phyloP scores from a whole-genome alignment of 53 echinoderm and acorn worm species.

The Paracentrotus lividus region DNA sequence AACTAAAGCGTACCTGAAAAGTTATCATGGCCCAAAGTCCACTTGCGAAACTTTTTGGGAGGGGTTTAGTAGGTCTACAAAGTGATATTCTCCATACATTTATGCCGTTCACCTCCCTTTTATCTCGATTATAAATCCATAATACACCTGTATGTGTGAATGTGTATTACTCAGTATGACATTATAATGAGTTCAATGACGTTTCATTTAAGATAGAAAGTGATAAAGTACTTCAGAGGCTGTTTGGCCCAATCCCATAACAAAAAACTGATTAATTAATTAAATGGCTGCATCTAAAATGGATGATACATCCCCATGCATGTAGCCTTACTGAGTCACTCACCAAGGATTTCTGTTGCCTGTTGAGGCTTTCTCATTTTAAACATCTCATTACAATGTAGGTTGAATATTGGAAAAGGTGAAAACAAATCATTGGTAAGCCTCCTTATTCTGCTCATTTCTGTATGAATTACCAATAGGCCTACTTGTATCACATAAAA shows the following conservation, averaged over 20 bases:
- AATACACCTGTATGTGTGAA: not conserved
- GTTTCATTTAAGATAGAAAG: constrained; percentile 2
- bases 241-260: not conserved
- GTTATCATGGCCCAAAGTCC: too few relatives aligned
- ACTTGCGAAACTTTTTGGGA: too few relatives aligned
- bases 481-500: too few relatives aligned
- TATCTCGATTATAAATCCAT: not conserved
- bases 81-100: not conserved
- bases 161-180: constrained; percentile 32
- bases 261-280: constrained; percentile 18
- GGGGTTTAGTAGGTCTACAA: not conserved
- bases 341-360: not conserved
- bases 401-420: not conserved
- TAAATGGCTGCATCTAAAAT: not conserved
- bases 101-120: not conserved
- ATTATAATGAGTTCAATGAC: constrained; percentile 2
- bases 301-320: constrained; percentile 5
- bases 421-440: too few relatives aligned
- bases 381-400: not conserved
- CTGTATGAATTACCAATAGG: too few relatives aligned
- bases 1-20: too few relatives aligned
- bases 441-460: too few relatives aligned
- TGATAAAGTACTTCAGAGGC: constrained; percentile 1
- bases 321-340: not conserved
- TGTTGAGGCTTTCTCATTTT: not conserved